phyloP scores from a whole-genome alignment of 1,140 invertebrate genomes.

The Araneus ventricosus region DNA sequence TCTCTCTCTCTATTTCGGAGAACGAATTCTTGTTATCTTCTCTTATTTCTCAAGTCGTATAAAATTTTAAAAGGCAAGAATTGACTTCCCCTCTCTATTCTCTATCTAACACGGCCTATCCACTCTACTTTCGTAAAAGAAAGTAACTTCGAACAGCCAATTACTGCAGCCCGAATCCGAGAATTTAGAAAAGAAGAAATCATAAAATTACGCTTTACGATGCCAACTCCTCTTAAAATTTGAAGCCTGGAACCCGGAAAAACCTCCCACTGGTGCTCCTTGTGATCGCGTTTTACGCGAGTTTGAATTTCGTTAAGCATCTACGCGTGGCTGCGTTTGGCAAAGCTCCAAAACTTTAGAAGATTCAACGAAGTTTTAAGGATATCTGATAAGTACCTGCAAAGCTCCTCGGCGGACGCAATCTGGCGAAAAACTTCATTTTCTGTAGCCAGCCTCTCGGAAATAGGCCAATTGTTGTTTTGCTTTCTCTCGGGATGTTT shows the following conservation, averaged over 20 bases:
- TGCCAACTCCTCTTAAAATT: conserved; percentile 55
- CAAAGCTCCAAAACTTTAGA: conserved; percentile 38
- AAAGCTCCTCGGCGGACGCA: conserved; percentile 39
- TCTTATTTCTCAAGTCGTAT: conserved; percentile 30
- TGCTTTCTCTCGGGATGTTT: conserved; percentile 5
- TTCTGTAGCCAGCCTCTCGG: not conserved
- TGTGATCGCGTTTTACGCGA: conserved; percentile 62
- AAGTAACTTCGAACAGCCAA: conserved; percentile 46
- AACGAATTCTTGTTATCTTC: conserved; percentile 14
- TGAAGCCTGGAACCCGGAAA: conserved; percentile 23
- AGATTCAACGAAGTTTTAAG: conserved; percentile 55
- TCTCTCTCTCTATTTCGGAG: not conserved
- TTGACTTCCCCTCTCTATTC: not conserved
- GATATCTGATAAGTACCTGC: conserved; percentile 62
- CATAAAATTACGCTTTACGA: conserved; percentile 70
- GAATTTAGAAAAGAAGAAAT: conserved; percentile 34
- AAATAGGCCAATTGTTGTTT: conserved; percentile 63
- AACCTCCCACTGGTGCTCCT: conserved; percentile 10
- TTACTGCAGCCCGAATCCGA: conserved; percentile 8
- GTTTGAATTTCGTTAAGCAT: conserved; percentile 51
- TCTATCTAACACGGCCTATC: not conserved
- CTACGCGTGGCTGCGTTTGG: conserved; percentile 26
- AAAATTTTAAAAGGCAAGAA: conserved; percentile 23
- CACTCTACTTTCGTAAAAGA: not conserved
- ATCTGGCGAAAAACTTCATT: conserved; percentile 70